Conservation (phyloP, 2,797 vertebrate genomes). For the Squalus acanthias region DNA sequence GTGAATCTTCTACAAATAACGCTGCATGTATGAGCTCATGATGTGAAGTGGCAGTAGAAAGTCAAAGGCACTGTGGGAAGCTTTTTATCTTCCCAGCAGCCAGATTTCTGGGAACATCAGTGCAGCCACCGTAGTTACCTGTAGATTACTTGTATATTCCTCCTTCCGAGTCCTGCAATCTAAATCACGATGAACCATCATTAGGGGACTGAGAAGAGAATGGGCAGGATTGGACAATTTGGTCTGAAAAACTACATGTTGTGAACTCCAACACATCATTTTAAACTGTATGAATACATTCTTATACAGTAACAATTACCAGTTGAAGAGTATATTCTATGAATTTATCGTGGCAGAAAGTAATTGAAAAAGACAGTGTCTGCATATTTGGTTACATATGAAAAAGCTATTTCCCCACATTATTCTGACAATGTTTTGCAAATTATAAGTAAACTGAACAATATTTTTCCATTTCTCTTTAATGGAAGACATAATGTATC, state of each 20-base stretch:
- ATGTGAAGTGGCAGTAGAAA: slow-evolving; percentile 84
- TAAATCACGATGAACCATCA: slow-evolving; percentile 80
- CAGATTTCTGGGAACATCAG: slow-evolving; percentile 84
- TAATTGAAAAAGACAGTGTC: slow-evolving; percentile 8
- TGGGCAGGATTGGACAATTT: slow-evolving; percentile 75
- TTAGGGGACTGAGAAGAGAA: slow-evolving; percentile 77
- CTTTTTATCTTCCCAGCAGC: slow-evolving; percentile 98
- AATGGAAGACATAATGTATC: neutral
- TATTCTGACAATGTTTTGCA: slow-evolving; percentile 2
- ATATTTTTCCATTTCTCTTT: slow-evolving; percentile 15
- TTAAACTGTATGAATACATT: slow-evolving; percentile 56
- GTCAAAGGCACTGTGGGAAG: slow-evolving; percentile 86
- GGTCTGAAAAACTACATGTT: slow-evolving; percentile 76
- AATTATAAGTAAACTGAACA: slow-evolving; percentile 1
- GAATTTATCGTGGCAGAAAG: neutral
- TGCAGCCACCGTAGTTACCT: slow-evolving; percentile 78
- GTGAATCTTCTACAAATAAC: slow-evolving; percentile 72
- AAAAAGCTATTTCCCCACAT: neutral
- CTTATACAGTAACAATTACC: slow-evolving; percentile 27
- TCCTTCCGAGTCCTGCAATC: slow-evolving; percentile 84
- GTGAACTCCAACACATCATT: slow-evolving; percentile 67
- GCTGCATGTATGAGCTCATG: slow-evolving; percentile 91
- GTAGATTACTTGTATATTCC: slow-evolving; percentile 81
- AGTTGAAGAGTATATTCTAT: slow-evolving; percentile 25
- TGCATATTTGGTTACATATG: neutral